A percentile compares a stretch with the other conserved stretches of the same genome.
These are phyloP conservation scores for Cariama cristata DNA, from an alignment of 2,113 vertebrate genomes.

Conservation along the genomic window DNA sequence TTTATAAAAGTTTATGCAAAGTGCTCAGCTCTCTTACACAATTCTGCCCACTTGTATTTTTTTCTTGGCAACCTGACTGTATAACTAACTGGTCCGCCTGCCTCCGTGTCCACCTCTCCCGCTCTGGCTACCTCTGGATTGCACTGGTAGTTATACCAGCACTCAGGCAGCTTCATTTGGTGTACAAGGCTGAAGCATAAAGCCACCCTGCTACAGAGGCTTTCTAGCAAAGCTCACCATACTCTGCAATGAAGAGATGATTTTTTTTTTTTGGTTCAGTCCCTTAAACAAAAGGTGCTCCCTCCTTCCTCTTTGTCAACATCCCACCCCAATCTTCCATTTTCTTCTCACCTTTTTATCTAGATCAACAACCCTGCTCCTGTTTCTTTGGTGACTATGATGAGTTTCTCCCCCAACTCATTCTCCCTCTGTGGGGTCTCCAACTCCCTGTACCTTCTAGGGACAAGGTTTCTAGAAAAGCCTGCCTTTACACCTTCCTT, in stretches of 20 bases:
- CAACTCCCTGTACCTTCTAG: not conserved
- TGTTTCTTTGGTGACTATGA: not conserved
- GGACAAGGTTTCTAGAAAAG: not conserved
- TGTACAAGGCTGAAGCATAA: not conserved
- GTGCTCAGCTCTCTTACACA: not conserved
- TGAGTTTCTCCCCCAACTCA: not conserved
- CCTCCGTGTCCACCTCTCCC: rapidly evolving
- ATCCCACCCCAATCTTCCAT: not conserved
- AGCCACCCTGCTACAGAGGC: not conserved
- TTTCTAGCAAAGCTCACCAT: not conserved
- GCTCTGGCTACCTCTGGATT: not conserved
- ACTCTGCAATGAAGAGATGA: not conserved
- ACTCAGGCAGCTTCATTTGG: not conserved
- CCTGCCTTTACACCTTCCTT: not conserved
- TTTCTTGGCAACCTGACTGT: not conserved
- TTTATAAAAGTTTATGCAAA: not conserved
- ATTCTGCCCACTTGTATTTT: not conserved
- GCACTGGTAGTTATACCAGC: not conserved
- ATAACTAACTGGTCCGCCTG: not conserved
- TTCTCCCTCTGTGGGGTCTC: not conserved
- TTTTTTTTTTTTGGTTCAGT: not conserved
- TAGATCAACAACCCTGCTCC: not conserved
- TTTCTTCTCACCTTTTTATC: not conserved
- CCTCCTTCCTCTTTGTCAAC: not conserved
- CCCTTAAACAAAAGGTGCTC: not conserved